A percentile compares a stretch with the other conserved stretches of the same genome.
Evolutionary conservation across 2,888 invertebrate species (phyloP).

Genomic region (Troglohyphantes excavatus): DNA sequence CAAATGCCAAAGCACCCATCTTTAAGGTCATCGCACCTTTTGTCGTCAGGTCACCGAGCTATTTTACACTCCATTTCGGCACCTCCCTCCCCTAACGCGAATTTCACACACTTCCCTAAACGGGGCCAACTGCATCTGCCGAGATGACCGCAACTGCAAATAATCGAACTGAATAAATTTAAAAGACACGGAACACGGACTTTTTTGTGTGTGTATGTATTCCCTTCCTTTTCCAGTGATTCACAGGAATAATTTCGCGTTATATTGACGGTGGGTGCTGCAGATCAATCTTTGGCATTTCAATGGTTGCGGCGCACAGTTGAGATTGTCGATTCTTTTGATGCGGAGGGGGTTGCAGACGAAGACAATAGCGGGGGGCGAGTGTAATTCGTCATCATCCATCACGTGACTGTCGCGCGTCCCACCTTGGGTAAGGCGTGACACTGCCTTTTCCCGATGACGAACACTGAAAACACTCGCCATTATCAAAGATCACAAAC

Average conservation of each 20-base stretch:
- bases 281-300: constrained; percentile 73
- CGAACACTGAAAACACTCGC: constrained; percentile 69
- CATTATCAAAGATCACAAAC: constrained; percentile 75
- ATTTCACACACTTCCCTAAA: constrained; percentile 66
- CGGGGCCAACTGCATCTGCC: constrained; percentile 50
- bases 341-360: background rate
- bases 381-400: constrained; percentile 76
- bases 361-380: constrained; percentile 67
- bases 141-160: constrained; percentile 64
- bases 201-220: constrained; percentile 30
- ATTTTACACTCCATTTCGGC: constrained; percentile 61
- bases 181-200: constrained; percentile 12
- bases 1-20: background rate
- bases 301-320: constrained; percentile 52
- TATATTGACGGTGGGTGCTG: constrained; percentile 59
- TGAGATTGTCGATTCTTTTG: constrained; percentile 17
- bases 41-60: constrained; percentile 16
- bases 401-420: constrained; percentile 73
- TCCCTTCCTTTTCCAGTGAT: constrained; percentile 19
- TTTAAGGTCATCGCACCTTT: constrained; percentile 38
- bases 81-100: background rate
- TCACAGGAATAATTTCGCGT: constrained; percentile 59
- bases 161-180: constrained; percentile 75
- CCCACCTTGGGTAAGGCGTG: constrained; percentile 76
- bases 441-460: constrained; percentile 52